Base-by-base conservation (phyloP, 1,140 invertebrate genomes). In the Meloidogyne exigua region DNA sequence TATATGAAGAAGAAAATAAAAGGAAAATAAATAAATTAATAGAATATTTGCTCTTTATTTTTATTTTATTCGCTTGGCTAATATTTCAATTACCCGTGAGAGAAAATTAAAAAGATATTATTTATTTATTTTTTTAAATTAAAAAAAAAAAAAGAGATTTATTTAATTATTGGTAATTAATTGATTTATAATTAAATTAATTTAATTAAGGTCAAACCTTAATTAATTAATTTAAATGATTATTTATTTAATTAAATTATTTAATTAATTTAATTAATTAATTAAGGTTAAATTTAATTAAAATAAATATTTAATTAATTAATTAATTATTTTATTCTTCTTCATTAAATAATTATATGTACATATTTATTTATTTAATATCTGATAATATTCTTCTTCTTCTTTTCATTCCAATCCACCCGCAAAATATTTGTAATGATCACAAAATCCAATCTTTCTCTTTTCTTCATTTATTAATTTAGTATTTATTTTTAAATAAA, bases 401-500 rank as follows among this genome's bases (percentile, higher is more conserved):
- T 18, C 13, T 57, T n/a, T 18, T n/a, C 13, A 9, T 15, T 15
- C 49, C 18, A 57, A n/a, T 49, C 44, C 13, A 57, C 49, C 49
- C 49, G 49, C 49, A 57, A 57, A 57, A 49, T 49, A 32, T 32
- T n/a, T n/a, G n/a, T n/a, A n/a, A n/a, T n/a, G 13, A 49, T 57
- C 49, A 9, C 65, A 67, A 32, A 67, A 67, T 32, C 21, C 15
- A 67, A 67, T 39, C 36, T 67, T 12, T 66, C 15, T 66, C 18
- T 32, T 11, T 26, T 21, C 15, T 13, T 15, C 21, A 67, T n/a
- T 13, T n/a, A 67, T 67, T 10, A n/a, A n/a, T n/a, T n/a, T n/a
- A n/a, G n/a, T 28, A 23, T 67, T 67, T 67, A 9, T 67, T 9
- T 67, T 67, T 25, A 67, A 32, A 21, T 67, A 28, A 67, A 67